Conservation (phyloP, 92 coral and sea anemone genomes). For the Phymanthus crucifer region DNA sequence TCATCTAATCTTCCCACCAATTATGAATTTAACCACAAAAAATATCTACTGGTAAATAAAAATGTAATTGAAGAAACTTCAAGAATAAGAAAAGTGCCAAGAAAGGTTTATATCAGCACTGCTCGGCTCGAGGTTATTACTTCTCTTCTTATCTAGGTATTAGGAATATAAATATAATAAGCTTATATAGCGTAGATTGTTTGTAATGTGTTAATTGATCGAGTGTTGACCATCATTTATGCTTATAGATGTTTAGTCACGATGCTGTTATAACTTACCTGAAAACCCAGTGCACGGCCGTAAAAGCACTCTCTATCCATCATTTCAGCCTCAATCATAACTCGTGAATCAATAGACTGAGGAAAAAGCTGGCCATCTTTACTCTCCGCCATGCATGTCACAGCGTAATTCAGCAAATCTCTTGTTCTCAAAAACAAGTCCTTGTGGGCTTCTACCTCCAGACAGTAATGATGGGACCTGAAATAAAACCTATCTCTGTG, state of each 20-base stretch:
- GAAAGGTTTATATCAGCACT: too few relatives aligned
- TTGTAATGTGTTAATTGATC: background rate
- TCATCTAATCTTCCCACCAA: too few relatives aligned
- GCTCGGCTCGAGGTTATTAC: too few relatives aligned
- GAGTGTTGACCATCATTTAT: background rate
- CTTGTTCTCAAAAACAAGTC: conserved; percentile 66
- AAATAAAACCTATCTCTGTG: conserved; percentile 86
- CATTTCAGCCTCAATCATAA: conserved; percentile 76
- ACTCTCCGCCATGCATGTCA: conserved; percentile 63
- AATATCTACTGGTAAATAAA: too few relatives aligned
- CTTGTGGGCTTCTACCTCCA: conserved; percentile 80
- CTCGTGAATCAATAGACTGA: conserved; percentile 66
- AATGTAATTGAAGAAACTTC: too few relatives aligned
- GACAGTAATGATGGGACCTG: conserved; percentile 89
- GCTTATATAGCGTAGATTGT: too few relatives aligned
- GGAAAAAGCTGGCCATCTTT: conserved; percentile 71
- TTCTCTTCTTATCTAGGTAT: too few relatives aligned
- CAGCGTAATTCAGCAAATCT: conserved; percentile 74
- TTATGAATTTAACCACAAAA: too few relatives aligned
- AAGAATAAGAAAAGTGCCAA: too few relatives aligned
- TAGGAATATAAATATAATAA: too few relatives aligned
- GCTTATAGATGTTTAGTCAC: background rate
- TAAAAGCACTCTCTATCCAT: conserved; percentile 94
- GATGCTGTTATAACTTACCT: conserved; percentile 46
- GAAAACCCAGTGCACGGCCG: conserved; percentile 94